phyloP scores from a whole-genome alignment of 2,888 invertebrate species.

The Himalopsyche kuldschensis region DNA sequence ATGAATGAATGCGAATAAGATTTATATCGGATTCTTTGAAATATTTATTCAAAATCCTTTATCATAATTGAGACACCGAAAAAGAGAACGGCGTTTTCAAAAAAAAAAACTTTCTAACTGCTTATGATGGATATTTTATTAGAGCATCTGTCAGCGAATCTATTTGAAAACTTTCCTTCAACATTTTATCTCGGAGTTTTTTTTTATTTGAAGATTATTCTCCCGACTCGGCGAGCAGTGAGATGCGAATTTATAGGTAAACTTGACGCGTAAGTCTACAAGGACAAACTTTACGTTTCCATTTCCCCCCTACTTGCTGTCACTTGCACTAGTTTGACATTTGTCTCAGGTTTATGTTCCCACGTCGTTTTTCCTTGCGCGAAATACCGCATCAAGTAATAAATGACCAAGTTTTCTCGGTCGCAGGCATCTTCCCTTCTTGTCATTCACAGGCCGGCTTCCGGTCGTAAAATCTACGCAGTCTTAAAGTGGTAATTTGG shows the following conservation, averaged over 20 bases:
- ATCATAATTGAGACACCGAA: slow-evolving; percentile 1
- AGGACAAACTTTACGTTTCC: slow-evolving; percentile 22
- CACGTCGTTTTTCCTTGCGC: not conserved
- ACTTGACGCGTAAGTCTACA: slow-evolving; percentile 23
- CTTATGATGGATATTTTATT: slow-evolving; percentile 1
- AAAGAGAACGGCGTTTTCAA: not conserved
- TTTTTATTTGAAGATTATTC: slow-evolving; percentile 5
- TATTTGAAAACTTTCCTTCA: slow-evolving; percentile 1
- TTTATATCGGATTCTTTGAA: not conserved
- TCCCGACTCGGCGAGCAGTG: slow-evolving; percentile 8
- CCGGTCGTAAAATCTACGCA: not conserved
- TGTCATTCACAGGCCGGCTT: not conserved
- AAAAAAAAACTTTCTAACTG: not conserved
- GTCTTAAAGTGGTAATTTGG: slow-evolving; percentile 1
- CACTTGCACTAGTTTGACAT: slow-evolving; percentile 35
- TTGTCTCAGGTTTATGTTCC: slow-evolving; percentile 16
- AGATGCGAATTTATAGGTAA: slow-evolving; percentile 34
- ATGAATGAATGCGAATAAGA: not conserved
- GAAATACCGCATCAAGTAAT: not conserved
- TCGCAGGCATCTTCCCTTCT: not conserved
- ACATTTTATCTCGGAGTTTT: not conserved
- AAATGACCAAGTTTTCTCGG: slow-evolving; percentile 7
- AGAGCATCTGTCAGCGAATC: not conserved
- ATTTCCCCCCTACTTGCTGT: slow-evolving; percentile 24
- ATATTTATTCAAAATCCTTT: not conserved